Base-by-base conservation (phyloP, 2,888 invertebrate genomes). In the Fissipunctia ypsillon region DNA sequence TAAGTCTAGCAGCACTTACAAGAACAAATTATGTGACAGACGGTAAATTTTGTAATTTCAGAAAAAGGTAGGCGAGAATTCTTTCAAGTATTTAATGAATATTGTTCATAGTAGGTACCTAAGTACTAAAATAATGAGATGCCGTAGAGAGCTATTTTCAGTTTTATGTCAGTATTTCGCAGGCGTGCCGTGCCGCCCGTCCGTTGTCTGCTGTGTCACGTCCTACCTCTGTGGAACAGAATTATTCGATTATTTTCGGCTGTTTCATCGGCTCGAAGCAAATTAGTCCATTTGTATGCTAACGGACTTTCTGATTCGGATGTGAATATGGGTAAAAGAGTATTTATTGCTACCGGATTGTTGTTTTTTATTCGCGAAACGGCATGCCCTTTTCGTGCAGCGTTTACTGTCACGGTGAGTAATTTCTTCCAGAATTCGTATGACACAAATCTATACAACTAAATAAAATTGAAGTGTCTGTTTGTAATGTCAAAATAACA, bases 271-370 rank as follows among this genome's bases (percentile, higher is more conserved):
- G 63, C 65, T 80, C 50, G 50, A 80, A 84, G 76, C 80, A 85
- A 89, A 89, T 88, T 83, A 84, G 83, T 80, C 84, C 75, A 88
- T 88, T 88, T 88, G 80, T 86, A 87, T 89, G 89, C 87, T 85
- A 86, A 87, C 84, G 80, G 84, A 78, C 74, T 83, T 84, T 86
- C 76, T 78, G 71, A 82, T 84, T 84, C 78, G 76, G 76, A 86
- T 85, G 80, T 82, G 84, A 84, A 76, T 84, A 80, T 76, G 80
- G 78, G 56, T 68, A 78, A 70, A 80, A 61, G 43, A 73, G 69
- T 86, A 84, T 85, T 84, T 80, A 85, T 80, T 61, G 70, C 45
- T 38, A 64, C 67, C 63, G 72, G 76, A 43, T 64, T 80, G 85
- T 73, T 80, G 64, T 70, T 71, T 67, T 69, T 73, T 67, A 41